These are phyloP conservation scores for Heliconius ethilla DNA, from an alignment of 2,888 invertebrate species.

Conservation along the genomic window DNA sequence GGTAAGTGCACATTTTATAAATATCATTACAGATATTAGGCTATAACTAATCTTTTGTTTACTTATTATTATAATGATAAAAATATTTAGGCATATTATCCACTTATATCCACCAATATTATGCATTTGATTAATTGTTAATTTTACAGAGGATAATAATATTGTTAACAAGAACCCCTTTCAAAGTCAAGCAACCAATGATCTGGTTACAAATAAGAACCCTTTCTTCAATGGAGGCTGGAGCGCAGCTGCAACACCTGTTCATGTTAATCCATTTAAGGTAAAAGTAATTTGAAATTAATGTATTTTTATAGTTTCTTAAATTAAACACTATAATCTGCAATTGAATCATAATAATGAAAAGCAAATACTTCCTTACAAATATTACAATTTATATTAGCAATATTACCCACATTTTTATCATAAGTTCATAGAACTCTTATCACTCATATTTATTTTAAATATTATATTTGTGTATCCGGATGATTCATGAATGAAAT, in stretches of 20 bases:
- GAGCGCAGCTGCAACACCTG: slow-evolving; percentile 60
- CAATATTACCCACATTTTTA: slow-evolving; percentile 31
- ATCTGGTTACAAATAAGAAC: slow-evolving; percentile 72
- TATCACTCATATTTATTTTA: slow-evolving; percentile 47
- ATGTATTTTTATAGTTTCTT: neutral
- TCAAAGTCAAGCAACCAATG: slow-evolving; percentile 72
- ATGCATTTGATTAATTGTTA: neutral
- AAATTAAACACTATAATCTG: neutral
- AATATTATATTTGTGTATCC: slow-evolving; percentile 32
- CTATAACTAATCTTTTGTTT: neutral
- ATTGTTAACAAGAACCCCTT: slow-evolving; percentile 76
- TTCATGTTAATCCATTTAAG: slow-evolving; percentile 75
- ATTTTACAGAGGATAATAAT: slow-evolving; percentile 67
- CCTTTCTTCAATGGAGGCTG: slow-evolving; percentile 76
- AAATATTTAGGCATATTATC: too few relatives aligned
- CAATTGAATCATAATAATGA: neutral
- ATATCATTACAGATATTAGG: slow-evolving; percentile 8
- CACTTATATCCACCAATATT: too few relatives aligned
- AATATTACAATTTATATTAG: neutral
- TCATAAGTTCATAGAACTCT: slow-evolving; percentile 53
- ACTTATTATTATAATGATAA: neutral
- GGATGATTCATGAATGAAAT: slow-evolving; percentile 43
- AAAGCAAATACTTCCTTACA: neutral
- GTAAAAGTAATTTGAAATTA: slow-evolving; percentile 53
- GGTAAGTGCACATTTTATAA: slow-evolving; percentile 55